Conservation (phyloP, 2,113 vertebrate genomes). For the Lynx canadensis region DNA sequence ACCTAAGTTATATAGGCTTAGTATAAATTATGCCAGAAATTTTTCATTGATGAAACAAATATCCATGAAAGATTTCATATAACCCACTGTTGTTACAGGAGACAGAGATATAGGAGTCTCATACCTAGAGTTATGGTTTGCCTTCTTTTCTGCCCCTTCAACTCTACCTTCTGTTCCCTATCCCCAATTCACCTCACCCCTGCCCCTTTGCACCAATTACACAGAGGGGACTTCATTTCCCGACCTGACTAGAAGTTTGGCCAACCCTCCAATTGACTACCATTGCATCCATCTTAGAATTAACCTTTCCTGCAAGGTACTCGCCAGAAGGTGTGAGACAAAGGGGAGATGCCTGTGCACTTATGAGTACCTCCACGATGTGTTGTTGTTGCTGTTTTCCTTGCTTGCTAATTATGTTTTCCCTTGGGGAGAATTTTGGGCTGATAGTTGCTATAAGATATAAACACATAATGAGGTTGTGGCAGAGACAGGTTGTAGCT, state of each 20-base stretch:
- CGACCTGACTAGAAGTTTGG: not conserved
- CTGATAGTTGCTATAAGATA: not conserved
- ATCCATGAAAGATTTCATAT: not conserved
- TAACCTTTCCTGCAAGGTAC: not conserved
- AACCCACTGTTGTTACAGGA: not conserved
- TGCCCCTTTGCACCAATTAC: not conserved
- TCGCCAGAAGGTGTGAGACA: not conserved
- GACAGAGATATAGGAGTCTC: not conserved
- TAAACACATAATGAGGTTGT: not conserved
- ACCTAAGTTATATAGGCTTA: not conserved
- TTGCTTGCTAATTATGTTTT: not conserved
- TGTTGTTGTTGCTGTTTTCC: not conserved
- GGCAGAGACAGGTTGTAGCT: not conserved
- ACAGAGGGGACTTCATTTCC: not conserved
- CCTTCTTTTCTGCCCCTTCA: not conserved
- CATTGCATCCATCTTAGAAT: not conserved
- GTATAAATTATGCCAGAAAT: not conserved
- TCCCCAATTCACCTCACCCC: not conserved
- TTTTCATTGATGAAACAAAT: not conserved
- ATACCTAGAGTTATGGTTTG: not conserved
- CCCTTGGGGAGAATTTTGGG: not conserved
- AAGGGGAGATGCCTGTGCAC: not conserved
- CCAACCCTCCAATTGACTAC: not conserved
- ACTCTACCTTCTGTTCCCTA: not conserved
- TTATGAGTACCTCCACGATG: not conserved